Conservation (phyloP, 2,888 invertebrate genomes). For the Sinotaia quadrata region DNA sequence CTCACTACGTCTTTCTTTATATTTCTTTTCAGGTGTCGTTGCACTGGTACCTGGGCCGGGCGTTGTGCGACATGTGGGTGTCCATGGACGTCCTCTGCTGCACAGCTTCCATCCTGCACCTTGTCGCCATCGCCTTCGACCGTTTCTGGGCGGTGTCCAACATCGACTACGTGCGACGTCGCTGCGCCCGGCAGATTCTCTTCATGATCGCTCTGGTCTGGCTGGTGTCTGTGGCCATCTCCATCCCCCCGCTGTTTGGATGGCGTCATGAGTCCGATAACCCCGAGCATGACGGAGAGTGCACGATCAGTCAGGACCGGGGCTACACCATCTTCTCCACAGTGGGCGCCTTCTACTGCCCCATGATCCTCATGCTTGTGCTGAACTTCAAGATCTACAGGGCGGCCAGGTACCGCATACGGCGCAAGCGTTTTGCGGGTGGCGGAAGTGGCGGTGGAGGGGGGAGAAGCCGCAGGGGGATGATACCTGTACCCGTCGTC, state of each 20-base stretch:
- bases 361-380: conserved; percentile 91
- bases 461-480: conserved; percentile 7
- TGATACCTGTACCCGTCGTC: conserved; percentile 30
- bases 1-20: background rate
- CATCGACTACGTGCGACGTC: conserved; percentile 94
- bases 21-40: conserved; percentile 19
- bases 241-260: conserved; percentile 90
- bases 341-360: conserved; percentile 96
- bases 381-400: conserved; percentile 98
- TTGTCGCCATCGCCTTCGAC: conserved; percentile 96
- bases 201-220: conserved; percentile 93
- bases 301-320: conserved; percentile 90
- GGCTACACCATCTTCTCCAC: conserved; percentile 95
- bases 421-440: conserved; percentile 63
- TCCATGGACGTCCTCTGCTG: conserved; percentile 98
- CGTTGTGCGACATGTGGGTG: conserved; percentile 95
- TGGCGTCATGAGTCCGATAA: conserved; percentile 61
- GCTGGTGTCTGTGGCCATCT: conserved; percentile 92
- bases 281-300: conserved; percentile 75
- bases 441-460: background rate
- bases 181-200: conserved; percentile 85
- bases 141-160: conserved; percentile 99
- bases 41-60: conserved; percentile 88
- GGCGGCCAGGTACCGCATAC: conserved; percentile 88
- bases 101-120: conserved; percentile 95